Conservation (phyloP, 2,888 invertebrate species). For the Xanthorhoe designata region DNA sequence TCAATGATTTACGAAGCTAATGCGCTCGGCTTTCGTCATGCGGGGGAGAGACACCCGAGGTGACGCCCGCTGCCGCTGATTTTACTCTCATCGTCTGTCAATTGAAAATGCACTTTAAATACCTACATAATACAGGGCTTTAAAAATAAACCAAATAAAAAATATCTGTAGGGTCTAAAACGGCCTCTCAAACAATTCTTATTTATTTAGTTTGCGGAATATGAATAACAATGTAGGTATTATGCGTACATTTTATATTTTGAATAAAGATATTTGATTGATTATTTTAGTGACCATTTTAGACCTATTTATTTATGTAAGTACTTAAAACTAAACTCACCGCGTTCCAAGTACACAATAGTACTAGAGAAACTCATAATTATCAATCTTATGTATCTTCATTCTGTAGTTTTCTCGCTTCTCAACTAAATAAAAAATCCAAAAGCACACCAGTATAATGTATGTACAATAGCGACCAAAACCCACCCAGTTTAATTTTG, state of each 20-base stretch:
- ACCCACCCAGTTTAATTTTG: slow-evolving; percentile 44
- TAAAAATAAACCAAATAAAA: neutral
- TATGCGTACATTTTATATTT: no score
- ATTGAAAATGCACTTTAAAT: slow-evolving; percentile 38
- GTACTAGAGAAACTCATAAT: neutral
- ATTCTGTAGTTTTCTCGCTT: neutral
- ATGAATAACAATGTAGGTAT: no score
- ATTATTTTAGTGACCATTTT: neutral
- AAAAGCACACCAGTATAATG: slow-evolving; percentile 33
- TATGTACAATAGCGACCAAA: slow-evolving; percentile 30
- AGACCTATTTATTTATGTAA: neutral
- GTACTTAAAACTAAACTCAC: slow-evolving; percentile 12
- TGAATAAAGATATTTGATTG: no score
- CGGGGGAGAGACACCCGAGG: slow-evolving; percentile 88
- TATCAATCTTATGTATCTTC: neutral
- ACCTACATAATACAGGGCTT: neutral
- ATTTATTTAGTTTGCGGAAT: neutral
- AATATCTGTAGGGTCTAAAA: neutral
- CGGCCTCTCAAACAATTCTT: neutral
- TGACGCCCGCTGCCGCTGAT: slow-evolving; percentile 85
- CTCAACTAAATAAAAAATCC: slow-evolving; percentile 4
- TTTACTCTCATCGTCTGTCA: slow-evolving; percentile 86
- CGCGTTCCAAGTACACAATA: neutral
- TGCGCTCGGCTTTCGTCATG: slow-evolving; percentile 82
- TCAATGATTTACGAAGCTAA: slow-evolving; percentile 49